Evolutionary conservation across 2,113 vertebrate species (phyloP), one percentile per base, ranked within the genome.

Genomic region (Brienomyrus brachyistius): DNA sequence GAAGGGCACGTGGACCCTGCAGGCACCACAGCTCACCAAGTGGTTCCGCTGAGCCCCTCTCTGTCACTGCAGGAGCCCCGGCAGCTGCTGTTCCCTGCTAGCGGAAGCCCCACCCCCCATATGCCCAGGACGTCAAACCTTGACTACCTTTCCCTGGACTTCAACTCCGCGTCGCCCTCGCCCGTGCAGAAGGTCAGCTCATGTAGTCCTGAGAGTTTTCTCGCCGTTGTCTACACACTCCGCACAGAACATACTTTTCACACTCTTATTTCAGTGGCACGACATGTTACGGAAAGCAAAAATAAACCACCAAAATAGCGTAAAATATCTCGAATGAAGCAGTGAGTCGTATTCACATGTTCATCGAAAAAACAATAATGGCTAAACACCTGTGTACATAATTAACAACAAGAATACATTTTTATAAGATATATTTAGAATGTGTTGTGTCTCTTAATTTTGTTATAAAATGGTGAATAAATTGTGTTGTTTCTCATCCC

Each of bases 141-240:
- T 85, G 98, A 99, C 92, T 99, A 99, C 93, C 94, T 99, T 93
- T 97, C 97, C 4, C 93, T 99, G 94, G 98, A 99, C 95, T 99
- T 99, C 94, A 98, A 99, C 92, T 97, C 97, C 15, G 95, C 96
- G 48, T 97, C 97, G 47, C 96, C 97, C 19, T 98, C 97, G 50
- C 98, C 98, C 91, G 96, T 96, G 45, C 97, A 97, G 90, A 98
- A 99, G 97, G 98, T 99, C 95, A 80, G 89, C 87, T 31, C 11
- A 3, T 5, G 48, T 27, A 19, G n/a, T 1, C n/a, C 21, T 19
- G 31, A 66, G 40, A 40, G 74, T 13, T 19, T 40, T 59, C 51
- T 19, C 2, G 5, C 10, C 35, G 1, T 6, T 35, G 51, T 13
- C 23, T 40, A 31, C n/a, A 11, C 13, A 17, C 31, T 23, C 15